Base-by-base conservation (phyloP, 2,113 vertebrate genomes). In the Cardinalis cardinalis region DNA sequence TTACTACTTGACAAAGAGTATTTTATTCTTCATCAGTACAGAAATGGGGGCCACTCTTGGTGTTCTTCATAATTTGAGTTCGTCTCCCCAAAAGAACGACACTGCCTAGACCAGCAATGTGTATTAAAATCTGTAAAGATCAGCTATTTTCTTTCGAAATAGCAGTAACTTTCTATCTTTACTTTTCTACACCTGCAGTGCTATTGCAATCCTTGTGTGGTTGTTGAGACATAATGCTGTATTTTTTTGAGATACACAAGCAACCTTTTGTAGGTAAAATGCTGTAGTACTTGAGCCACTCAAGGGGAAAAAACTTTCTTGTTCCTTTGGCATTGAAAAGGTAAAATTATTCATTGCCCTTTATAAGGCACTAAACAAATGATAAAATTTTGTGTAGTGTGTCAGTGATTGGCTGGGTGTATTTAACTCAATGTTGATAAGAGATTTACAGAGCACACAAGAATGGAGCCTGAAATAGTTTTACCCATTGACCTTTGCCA, bases 321-420 rank as follows among this genome's bases (percentile, higher is more conserved):
- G 7, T 86, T 94, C 94, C 73, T 90, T 95, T 83, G 49, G 73
- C 72, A 61, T 34, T 84, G 70, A 65, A 84, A 88, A 95, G 68
- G 95, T 92, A 92, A 93, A 83, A 93, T 85, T 75, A 72, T 88
- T 92, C 87, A 89, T 82, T 95, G 88, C 84, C 91, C 88, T 92
- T 96, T 93, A 90, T 87, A 70, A 95, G 93, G 78, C 29, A 52
- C 69, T 63, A 52, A 85, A 90, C 70, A 82, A 82, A 78, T 76
- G 72, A 84, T 90, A 64, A 92, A 89, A 87, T 87, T 92, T 95
- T 79, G 63, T 81, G 44, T 59, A 36, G 64, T 49, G 29, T 92
- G 52, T 90, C 84, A 72, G 48, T 0, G 8, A 92, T 89, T 96
- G 88, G 81, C 91, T 95, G 86, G 80, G 80, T 89, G 75, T 96